Evolutionary conservation across 1,140 invertebrate genomes (phyloP).

Genomic region (Drosophila sucinea): DNA sequence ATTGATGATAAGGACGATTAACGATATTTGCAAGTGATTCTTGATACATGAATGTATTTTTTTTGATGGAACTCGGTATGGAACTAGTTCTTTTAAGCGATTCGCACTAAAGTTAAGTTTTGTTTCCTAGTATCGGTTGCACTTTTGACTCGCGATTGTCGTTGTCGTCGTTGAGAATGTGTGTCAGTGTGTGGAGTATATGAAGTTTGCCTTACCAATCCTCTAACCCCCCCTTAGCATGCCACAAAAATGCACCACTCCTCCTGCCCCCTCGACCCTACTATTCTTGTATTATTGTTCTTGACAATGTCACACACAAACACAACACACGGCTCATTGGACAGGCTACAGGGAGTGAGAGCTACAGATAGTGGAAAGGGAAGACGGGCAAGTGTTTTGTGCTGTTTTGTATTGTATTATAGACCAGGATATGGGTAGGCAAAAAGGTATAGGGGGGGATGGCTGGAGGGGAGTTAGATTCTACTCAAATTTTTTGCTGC

Average conservation of each 20-base stretch:
- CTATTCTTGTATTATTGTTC: slow-evolving; percentile 31
- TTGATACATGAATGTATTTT: no score
- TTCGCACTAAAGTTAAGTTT: neutral
- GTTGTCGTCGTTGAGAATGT: slow-evolving; percentile 24
- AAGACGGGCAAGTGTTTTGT: slow-evolving; percentile 46
- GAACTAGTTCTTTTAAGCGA: slow-evolving; percentile 19
- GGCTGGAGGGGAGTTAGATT: slow-evolving; percentile 18
- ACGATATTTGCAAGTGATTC: no score
- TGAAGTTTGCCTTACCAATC: slow-evolving; percentile 1
- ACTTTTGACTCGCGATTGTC: slow-evolving; percentile 31
- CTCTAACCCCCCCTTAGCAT: slow-evolving; percentile 1
- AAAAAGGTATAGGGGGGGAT: neutral
- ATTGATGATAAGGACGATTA: no score
- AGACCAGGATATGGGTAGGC: neutral
- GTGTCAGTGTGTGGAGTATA: slow-evolving; percentile 29
- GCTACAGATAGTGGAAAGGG: neutral
- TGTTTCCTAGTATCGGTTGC: slow-evolving; percentile 33
- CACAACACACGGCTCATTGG: slow-evolving; percentile 40
- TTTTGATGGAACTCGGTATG: no score
- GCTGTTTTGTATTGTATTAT: slow-evolving; percentile 50
- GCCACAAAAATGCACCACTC: slow-evolving; percentile 2
- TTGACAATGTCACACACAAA: slow-evolving; percentile 44
- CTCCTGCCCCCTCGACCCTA: slow-evolving; percentile 6
- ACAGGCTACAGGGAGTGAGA: neutral
- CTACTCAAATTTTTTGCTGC: slow-evolving; percentile 39